Evolutionary conservation across 2,797 vertebrate genomes (phyloP).

Genomic region (Pipistrellus kuhlii): DNA sequence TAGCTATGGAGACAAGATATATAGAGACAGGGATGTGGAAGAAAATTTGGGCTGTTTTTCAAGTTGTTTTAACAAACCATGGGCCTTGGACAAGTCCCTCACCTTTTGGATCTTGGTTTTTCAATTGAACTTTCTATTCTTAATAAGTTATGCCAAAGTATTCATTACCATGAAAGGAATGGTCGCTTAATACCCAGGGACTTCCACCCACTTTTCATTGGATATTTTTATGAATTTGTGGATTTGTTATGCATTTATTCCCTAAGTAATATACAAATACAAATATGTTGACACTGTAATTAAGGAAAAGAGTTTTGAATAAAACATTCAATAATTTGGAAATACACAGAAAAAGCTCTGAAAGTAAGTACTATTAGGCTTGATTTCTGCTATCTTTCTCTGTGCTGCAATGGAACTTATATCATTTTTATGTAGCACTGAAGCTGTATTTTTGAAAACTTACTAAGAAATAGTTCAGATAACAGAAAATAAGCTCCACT

Average conservation of each 20-base stretch:
- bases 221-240: not conserved
- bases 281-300: not conserved
- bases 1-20: not conserved
- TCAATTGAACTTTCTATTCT: not conserved
- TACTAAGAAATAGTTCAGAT: constrained; percentile 39
- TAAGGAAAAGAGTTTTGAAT: constrained; percentile 45
- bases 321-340: constrained; percentile 28
- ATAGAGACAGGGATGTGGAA: not conserved
- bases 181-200: not conserved
- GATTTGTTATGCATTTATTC: not conserved
- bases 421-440: not conserved
- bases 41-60: not conserved
- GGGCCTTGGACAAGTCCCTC: not conserved
- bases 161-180: not conserved
- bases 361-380: not conserved
- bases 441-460: constrained; percentile 31
- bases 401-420: not conserved
- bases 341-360: constrained; percentile 10
- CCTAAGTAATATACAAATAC: constrained; percentile 47
- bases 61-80: not conserved
- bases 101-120: not conserved
- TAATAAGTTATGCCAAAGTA: not conserved
- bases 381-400: constrained; percentile 50
- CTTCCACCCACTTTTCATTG: not conserved
- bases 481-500: constrained; percentile 1